Percentiles rank a stretch among this genome's conserved stretches.
Conservation (phyloP, 1,140 invertebrate genomes). For the Doryteuthis pealeii region DNA sequence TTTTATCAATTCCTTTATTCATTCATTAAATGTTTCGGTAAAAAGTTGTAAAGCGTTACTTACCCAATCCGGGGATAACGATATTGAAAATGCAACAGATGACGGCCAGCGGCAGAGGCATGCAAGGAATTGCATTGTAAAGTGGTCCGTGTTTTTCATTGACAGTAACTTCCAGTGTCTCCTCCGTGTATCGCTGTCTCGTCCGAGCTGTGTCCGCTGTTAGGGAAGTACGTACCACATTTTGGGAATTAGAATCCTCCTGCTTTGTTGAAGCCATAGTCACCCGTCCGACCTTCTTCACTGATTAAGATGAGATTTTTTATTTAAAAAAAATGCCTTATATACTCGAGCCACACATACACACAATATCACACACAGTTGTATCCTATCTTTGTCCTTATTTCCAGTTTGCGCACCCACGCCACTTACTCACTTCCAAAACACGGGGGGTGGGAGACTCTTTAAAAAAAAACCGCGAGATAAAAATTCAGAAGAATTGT, state of each 20-base stretch:
- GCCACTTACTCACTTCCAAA: no score
- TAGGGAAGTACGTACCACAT: slow-evolving; percentile 6
- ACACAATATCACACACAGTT: no score
- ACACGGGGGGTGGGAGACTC: no score
- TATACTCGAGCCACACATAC: neutral
- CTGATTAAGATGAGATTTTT: slow-evolving; percentile 4
- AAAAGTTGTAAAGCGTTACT: slow-evolving; percentile 34
- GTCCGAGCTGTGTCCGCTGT: slow-evolving; percentile 13
- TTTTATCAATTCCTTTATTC: no score
- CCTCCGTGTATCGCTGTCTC: slow-evolving; percentile 25
- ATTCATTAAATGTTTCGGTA: no score
- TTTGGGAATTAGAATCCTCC: neutral
- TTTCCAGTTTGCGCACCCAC: neutral
- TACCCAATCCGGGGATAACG: slow-evolving; percentile 62
- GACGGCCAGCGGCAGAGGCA: slow-evolving; percentile 61
- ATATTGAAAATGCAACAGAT: slow-evolving; percentile 62
- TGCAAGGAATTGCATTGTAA: slow-evolving; percentile 62
- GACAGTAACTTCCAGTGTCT: slow-evolving; percentile 55
- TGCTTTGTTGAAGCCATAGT: slow-evolving; percentile 9
- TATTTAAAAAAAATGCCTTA: slow-evolving; percentile 11
- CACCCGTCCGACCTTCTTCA: slow-evolving; percentile 11
- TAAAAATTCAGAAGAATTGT: no score
- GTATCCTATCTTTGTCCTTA: neutral
- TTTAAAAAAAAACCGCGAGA: no score
- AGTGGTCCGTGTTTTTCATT: slow-evolving; percentile 61